A percentile compares a stretch with the other conserved stretches of the same genome.
Conservation (phyloP, 2,113 vertebrate genomes). For the Triplophysa dalaica region DNA sequence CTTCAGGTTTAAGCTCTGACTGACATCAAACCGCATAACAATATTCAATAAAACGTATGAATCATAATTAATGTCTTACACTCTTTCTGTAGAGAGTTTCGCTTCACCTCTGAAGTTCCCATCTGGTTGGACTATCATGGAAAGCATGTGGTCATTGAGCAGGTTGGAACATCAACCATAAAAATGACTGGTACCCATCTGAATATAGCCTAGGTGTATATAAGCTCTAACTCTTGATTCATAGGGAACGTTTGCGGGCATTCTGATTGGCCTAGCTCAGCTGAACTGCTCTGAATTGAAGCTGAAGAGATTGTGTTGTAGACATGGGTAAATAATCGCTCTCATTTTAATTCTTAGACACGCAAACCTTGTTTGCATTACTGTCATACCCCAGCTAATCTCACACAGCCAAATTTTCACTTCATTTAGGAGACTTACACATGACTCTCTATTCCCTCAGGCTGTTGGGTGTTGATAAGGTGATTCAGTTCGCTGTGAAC, state of each 20-base stretch:
- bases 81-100: slow-evolving; percentile 80
- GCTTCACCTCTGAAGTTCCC: slow-evolving; percentile 90
- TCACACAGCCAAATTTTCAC: background rate
- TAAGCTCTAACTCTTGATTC: slow-evolving; percentile 17
- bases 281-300: slow-evolving; percentile 92
- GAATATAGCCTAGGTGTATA: background rate
- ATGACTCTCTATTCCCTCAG: slow-evolving; percentile 59
- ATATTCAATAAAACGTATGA: background rate
- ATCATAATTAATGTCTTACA: background rate
- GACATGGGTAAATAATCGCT: slow-evolving; percentile 78
- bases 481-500: slow-evolving; percentile 85
- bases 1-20: slow-evolving; percentile 76
- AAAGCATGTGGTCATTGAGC: slow-evolving; percentile 88
- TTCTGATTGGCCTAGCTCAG: slow-evolving; percentile 89
- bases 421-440: background rate
- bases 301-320: slow-evolving; percentile 87
- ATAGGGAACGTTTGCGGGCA: slow-evolving; percentile 90
- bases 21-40: background rate
- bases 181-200: too few species aligned
- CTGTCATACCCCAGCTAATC: background rate
- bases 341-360: background rate
- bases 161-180: slow-evolving; percentile 69
- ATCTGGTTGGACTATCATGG: slow-evolving; percentile 93
- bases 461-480: slow-evolving; percentile 88
- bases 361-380: background rate